phyloP scores from a whole-genome alignment of 2,113 vertebrate genomes.

The Oostethus manadensis region DNA sequence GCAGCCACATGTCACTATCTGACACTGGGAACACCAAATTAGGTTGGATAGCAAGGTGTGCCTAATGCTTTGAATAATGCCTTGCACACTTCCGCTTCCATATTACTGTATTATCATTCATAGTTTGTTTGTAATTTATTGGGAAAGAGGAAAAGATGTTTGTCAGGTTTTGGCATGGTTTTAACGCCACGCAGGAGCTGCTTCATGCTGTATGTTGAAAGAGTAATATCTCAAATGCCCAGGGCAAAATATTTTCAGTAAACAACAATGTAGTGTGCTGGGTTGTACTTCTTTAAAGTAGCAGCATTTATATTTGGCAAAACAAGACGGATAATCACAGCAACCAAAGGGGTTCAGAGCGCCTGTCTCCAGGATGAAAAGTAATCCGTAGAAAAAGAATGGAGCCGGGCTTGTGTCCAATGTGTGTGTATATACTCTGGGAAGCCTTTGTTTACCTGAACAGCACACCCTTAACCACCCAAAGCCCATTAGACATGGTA shows the following conservation, averaged over 20 bases:
- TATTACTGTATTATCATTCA: too few species aligned
- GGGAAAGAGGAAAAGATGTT: too few species aligned
- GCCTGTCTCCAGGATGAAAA: constrained; percentile 51
- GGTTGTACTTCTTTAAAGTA: constrained; percentile 61
- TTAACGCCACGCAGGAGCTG: too few species aligned
- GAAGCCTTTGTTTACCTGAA: constrained; percentile 61
- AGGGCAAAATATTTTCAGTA: constrained; percentile 38
- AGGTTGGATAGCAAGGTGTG: too few species aligned
- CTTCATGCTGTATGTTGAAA: constrained; percentile 33
- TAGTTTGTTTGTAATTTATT: too few species aligned
- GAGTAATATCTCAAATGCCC: constrained; percentile 49
- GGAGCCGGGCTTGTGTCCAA: constrained; percentile 37
- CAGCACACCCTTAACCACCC: constrained; percentile 36
- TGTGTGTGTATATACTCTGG: constrained; percentile 33
- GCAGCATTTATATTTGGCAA: constrained; percentile 45
- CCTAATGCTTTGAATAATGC: too few species aligned
- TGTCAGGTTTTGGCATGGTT: too few species aligned
- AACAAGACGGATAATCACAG: constrained; percentile 35
- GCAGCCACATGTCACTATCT: too few species aligned
- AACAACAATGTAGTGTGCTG: constrained; percentile 52
- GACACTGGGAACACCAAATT: too few species aligned
- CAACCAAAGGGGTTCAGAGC: constrained; percentile 37
- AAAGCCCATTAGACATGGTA: constrained; percentile 46
- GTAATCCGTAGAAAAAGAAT: constrained; percentile 48
- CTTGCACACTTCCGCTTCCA: too few species aligned